Evolutionary conservation across 1,140 invertebrate species (phyloP), one percentile per base, ranked within the genome.

Genomic region (Ylistrum balloti): DNA sequence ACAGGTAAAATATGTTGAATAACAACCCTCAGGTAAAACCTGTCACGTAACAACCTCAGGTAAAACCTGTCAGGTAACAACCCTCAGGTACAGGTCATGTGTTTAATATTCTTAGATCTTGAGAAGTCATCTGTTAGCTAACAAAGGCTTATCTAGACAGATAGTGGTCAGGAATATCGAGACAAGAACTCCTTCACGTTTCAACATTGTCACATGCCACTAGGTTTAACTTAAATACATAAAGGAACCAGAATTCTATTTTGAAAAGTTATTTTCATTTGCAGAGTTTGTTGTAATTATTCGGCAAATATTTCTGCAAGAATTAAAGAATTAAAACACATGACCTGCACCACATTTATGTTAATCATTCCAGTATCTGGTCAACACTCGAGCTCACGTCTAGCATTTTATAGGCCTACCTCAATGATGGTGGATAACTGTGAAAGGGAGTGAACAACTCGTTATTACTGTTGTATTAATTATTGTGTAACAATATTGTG

Each of bases 1-100:
- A 28, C 56, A 17, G 56, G 56, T n/a, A 74, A 22, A 74, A n/a
- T 74, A 11, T 74, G 56, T 28, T 74, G 0, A 74, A 74, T 28
- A 28, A 48, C 3, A n/a, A 48, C 45, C 45, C 15, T 28, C 56
- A 74, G 56, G 56, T 74, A 74, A 56, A 56, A 20, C 13, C 45
- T 22, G 15, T 20, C 45, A 11, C 9, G 45, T 56, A 11, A 74
- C 56, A 74, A 28, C 1, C 45, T 20, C 45, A 48, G 45, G 45
- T 48, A 48, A 48, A 13, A 48, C 2, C 45, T 20, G 2, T 20
- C 45, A 48, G 45, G 45, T 28, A 28, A 74, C 56, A 74, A 74
- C 56, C n/a, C 56, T 74, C 56, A 17, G 56, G 56, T n/a, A 74
- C 56, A 74, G 56, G n/a, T 74, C n/a, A n/a, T 74, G n/a, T 74